phyloP scores from a whole-genome alignment of 2,888 invertebrate genomes.

The Zygothrica quintamaculata region DNA sequence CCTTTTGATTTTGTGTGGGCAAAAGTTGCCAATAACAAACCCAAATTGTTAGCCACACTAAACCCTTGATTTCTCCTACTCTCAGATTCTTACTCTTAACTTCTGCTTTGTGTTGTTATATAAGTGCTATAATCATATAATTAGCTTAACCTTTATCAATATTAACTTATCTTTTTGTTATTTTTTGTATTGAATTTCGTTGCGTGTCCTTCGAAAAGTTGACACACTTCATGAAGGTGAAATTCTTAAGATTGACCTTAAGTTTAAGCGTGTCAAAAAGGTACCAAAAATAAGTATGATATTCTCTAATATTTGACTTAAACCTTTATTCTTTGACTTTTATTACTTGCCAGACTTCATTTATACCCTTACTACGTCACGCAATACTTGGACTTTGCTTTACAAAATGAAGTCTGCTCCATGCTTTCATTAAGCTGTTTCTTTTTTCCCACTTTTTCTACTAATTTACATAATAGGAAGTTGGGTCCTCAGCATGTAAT shows the following conservation, averaged over 20 bases:
- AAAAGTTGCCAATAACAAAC: no score
- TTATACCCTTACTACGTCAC: slow-evolving; percentile 3
- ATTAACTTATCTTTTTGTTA: no score
- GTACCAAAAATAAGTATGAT: slow-evolving; percentile 5
- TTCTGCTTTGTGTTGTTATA: no score
- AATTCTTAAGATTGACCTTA: background rate
- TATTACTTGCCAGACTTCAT: background rate
- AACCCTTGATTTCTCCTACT: no score
- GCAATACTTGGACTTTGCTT: slow-evolving; percentile 15
- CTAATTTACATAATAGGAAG: slow-evolving; percentile 54
- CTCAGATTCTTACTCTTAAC: no score
- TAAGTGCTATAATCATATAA: no score
- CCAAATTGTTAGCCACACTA: no score
- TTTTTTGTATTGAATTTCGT: slow-evolving; percentile 5
- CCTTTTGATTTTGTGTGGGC: no score
- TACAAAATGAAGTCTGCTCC: slow-evolving; percentile 28
- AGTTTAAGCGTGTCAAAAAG: background rate
- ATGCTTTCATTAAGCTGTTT: slow-evolving; percentile 45
- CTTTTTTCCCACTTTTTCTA: slow-evolving; percentile 34
- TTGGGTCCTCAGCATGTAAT: slow-evolving; percentile 29
- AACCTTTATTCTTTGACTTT: background rate
- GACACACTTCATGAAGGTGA: no score
- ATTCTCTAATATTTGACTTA: slow-evolving; percentile 14
- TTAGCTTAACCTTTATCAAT: no score
- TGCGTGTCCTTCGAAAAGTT: no score